These are phyloP conservation scores for Dipodomys ordii DNA, from an alignment of 2,113 vertebrate genomes.

Conservation along the genomic window DNA sequence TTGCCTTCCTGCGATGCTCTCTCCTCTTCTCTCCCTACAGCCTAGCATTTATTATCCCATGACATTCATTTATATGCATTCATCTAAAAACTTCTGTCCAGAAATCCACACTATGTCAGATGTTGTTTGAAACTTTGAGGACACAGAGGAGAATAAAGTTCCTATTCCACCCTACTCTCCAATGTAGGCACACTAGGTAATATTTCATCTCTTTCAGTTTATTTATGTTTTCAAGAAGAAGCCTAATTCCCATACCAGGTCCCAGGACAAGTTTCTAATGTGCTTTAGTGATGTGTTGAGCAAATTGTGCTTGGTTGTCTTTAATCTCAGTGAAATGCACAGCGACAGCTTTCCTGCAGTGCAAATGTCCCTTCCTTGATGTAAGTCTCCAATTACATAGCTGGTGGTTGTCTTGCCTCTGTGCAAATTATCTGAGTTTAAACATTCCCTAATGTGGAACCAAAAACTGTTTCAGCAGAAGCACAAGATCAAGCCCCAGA, in stretches of 20 bases:
- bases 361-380: neutral
- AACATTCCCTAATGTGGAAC: neutral
- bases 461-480: neutral
- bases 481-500: neutral
- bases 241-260: neutral
- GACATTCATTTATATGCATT: neutral
- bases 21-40: neutral
- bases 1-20: no score
- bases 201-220: neutral
- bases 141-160: neutral
- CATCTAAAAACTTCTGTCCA: neutral
- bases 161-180: neutral
- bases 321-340: neutral
- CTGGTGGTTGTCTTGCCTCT: neutral
- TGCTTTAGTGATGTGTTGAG: neutral
- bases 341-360: neutral
- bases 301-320: neutral
- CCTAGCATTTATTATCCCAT: neutral
- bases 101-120: neutral
- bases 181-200: neutral
- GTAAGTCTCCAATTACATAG: neutral
- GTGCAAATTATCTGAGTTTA: neutral
- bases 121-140: neutral
- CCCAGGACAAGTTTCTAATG: neutral
- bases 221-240: constrained; percentile 6